These are phyloP conservation scores for Promerops cafer DNA, from an alignment of 2,113 vertebrate genomes.

Conservation along the genomic window DNA sequence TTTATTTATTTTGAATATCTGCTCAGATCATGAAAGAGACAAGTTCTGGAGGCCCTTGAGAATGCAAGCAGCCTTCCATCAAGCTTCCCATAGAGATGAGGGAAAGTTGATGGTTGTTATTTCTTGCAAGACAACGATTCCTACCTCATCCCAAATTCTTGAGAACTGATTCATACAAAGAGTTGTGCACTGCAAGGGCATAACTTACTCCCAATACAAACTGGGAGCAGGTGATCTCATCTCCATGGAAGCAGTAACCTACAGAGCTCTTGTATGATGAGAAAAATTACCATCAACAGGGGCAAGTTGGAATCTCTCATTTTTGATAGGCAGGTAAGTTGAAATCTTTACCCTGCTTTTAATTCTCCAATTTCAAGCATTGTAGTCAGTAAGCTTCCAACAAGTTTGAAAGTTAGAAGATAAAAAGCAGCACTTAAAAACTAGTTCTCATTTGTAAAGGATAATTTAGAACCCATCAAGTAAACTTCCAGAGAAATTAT, in stretches of 20 bases:
- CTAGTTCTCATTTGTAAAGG: not conserved
- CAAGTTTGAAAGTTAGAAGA: not conserved
- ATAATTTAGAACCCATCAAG: not conserved
- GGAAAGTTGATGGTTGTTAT: not conserved
- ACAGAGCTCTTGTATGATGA: not conserved
- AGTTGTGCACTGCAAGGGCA: not conserved
- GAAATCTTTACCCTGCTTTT: not conserved
- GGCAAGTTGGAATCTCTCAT: not conserved
- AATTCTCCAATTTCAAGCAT: not conserved
- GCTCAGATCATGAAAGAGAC: not conserved
- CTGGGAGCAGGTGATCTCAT: not conserved
- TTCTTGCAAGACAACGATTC: not conserved
- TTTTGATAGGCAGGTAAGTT: not conserved
- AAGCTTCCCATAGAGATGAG: not conserved
- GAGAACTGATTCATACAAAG: not conserved
- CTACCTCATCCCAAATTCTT: not conserved
- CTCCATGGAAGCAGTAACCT: not conserved
- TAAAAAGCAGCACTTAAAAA: not conserved
- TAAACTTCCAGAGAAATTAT: not conserved
- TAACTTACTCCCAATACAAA: not conserved
- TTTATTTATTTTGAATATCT: not conserved
- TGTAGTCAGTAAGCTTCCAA: not conserved
- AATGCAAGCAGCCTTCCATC: not conserved
- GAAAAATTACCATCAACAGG: not conserved
- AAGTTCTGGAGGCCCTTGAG: not conserved